Evolutionary conservation across 2,888 invertebrate species (phyloP), one percentile per base, ranked within the genome.

Genomic region (Euzetes globulus): DNA sequence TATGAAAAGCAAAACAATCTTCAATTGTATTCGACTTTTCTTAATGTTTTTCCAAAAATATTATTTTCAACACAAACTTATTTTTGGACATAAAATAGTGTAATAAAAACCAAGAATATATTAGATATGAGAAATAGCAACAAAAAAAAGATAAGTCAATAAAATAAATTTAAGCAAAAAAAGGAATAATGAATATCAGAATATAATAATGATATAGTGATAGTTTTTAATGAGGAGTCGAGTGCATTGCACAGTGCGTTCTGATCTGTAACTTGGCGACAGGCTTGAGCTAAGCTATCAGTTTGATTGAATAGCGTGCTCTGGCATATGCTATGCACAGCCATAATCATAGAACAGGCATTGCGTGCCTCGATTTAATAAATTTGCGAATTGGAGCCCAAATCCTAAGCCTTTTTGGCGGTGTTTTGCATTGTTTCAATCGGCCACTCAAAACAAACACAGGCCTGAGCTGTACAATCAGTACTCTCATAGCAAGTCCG

Each of bases 201-300:
- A 37, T 13, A 45, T 63, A 37, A 13, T 68, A 68, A 68, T 68
- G 68, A 68, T 68, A 41, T 68, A 22, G 41, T 68, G 68, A 68
- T 68, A 19, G 68, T 41, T 68, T 68, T 68, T 68, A 68, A 68
- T 68, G 68, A 68, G 68, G 22, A 68, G 68, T 41, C 6, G 68
- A 68, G 68, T n/a, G 63, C 37, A 63, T 17, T 45, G 68, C 41
- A 60, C 60, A 60, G 60, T 60, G 5, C 29, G 60, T 1, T 33
- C 29, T 15, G 29, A 13, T 29, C 29, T 29, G 60, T 60, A 60
- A 29, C 60, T 45, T 68, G 68, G 68, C 19, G 68, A 68, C 68
- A 68, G 68, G 41, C 68, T 33, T 60, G 29, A 9, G 22, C 41
- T 41, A 3, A 22, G 68, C 68, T 68, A 68, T 37, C 41, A 41